These are phyloP conservation scores for Tortricodes alternella DNA, from an alignment of 2,888 invertebrate genomes.

Conservation along the genomic window DNA sequence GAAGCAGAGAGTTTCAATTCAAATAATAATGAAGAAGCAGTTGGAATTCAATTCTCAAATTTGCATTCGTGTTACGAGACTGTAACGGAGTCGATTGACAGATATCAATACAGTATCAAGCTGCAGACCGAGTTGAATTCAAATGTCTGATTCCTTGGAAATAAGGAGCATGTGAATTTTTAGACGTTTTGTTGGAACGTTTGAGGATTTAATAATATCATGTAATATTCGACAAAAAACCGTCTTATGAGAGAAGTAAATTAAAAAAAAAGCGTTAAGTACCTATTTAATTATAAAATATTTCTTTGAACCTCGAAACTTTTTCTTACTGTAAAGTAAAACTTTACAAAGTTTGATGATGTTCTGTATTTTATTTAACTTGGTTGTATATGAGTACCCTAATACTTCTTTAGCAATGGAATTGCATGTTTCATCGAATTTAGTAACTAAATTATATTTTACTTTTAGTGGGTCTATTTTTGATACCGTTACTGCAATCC, in stretches of 20 bases:
- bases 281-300: no score
- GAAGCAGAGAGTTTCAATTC: background rate
- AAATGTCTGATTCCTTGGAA: constrained; percentile 34
- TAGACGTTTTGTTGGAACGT: constrained; percentile 28
- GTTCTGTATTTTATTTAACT: no score
- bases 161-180: constrained; percentile 23
- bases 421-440: background rate
- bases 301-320: no score
- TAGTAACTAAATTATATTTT: no score
- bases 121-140: constrained; percentile 35
- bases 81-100: constrained; percentile 49
- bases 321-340: no score
- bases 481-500: constrained; percentile 25
- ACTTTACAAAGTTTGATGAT: no score
- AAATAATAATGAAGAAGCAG: constrained; percentile 14
- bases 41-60: constrained; percentile 41
- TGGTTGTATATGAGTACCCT: no score
- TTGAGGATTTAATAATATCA: constrained; percentile 32
- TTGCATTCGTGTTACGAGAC: constrained; percentile 42
- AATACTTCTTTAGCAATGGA: no score
- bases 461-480: background rate
- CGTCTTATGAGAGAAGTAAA: no score
- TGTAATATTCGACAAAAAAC: background rate
- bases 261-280: no score
- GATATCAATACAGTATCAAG: constrained; percentile 52